Base-by-base conservation (phyloP, 2,113 vertebrate species). In the Lipophrys pholis region DNA sequence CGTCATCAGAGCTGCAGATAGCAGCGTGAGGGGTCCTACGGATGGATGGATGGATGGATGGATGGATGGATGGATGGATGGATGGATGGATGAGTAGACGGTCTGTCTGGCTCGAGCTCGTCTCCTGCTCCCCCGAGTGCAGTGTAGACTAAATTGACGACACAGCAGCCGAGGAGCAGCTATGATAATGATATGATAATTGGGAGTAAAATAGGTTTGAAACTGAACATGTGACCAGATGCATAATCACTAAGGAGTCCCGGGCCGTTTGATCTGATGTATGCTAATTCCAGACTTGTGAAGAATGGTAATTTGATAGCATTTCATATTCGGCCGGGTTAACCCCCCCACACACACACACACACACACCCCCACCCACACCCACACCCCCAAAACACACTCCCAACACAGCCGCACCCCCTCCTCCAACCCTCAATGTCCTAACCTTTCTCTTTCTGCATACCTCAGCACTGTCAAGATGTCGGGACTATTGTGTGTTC, bases 131-230 rank as follows among this genome's bases (percentile, higher is more conserved):
- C 82, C 84, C 16, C 16, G 81, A 76, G 87, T 72, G 68, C 67
- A 53, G 36, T 56, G 54, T 68, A 64, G 83, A 84, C 80, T 75
- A 83, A 84, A 91, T 81, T 63, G 73, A 79, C 79, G 17, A 66
- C 76, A 57, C 71, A 0, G 76, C 76, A 73, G 66, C 67, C 0
- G 38, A 61, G 72, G 36, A 77, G 48, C 49, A 52, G 50, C 83
- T 75, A 82, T 84, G 85, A 56, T 87, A 90, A 92, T 90, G 77
- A 80, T 86, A 90, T 89, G 90, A 85, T 89, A 90, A 91, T 88
- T 82, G 80, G 82, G 10, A 80, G 76, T 87, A 81, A 85, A 90
- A 87, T 50, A 51, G 69, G 78, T 75, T 75, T 88, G 83, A 87
- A 89, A 86, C 55, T 77, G 73, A 89, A 88, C 88, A 83, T 75